Evolutionary conservation across 2,113 vertebrate species (phyloP).

Genomic region (Poeciliopsis turrubarensis): DNA sequence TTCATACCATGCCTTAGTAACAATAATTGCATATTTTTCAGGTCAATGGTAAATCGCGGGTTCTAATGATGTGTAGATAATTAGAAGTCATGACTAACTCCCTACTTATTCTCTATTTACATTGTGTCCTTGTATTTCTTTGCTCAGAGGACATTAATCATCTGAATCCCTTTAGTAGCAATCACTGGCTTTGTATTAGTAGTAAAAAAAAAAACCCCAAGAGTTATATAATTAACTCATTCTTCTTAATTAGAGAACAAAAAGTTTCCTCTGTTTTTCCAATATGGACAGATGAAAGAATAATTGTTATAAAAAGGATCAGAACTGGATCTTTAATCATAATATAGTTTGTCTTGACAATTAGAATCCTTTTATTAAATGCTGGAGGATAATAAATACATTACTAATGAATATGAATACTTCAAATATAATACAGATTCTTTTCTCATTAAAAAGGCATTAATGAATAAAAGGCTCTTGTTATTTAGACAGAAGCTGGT

Average conservation of each 20-base stretch:
- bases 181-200: slow-evolving; percentile 33
- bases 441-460: not conserved
- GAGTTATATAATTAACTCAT: slow-evolving; percentile 40
- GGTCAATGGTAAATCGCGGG: slow-evolving; percentile 33
- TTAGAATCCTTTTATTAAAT: slow-evolving; percentile 1
- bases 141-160: slow-evolving; percentile 7
- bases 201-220: slow-evolving; percentile 7
- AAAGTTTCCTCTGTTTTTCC: slow-evolving; percentile 38
- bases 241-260: slow-evolving; percentile 35
- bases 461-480: not conserved
- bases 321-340: slow-evolving; percentile 25
- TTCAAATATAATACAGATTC: slow-evolving; percentile 8
- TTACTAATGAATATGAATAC: slow-evolving; percentile 1
- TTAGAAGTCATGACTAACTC: slow-evolving; percentile 37
- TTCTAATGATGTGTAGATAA: slow-evolving; percentile 55
- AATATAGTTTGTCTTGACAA: slow-evolving; percentile 11
- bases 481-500: not conserved
- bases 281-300: slow-evolving; percentile 37
- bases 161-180: slow-evolving; percentile 11
- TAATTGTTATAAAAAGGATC: slow-evolving; percentile 20
- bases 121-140: slow-evolving; percentile 19
- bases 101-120: slow-evolving; percentile 28
- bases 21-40: slow-evolving; percentile 41
- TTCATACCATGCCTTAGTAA: slow-evolving; percentile 25
- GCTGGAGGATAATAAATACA: not conserved